Evolutionary conservation across 1,140 invertebrate genomes (phyloP).

Genomic region (Nymphalis io): DNA sequence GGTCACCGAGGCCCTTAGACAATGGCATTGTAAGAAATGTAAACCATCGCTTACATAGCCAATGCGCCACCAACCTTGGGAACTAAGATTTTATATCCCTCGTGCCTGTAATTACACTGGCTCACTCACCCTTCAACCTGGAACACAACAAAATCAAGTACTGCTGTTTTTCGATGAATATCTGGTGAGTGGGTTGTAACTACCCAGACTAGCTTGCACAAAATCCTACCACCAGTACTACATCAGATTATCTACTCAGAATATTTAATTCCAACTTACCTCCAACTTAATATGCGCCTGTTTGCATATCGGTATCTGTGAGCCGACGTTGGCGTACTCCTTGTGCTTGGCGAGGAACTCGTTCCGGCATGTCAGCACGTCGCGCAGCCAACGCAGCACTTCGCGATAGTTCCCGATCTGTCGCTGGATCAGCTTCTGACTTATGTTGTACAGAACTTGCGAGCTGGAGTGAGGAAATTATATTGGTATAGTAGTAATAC

Average conservation of each 20-base stretch:
- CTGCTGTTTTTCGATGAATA: no score
- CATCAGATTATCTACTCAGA: neutral
- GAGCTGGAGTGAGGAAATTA: slow-evolving; percentile 82
- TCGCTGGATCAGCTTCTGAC: slow-evolving; percentile 98
- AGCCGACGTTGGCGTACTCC: slow-evolving; percentile 96
- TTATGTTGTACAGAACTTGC: slow-evolving; percentile 98
- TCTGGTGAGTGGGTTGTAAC: no score
- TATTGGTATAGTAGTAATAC: no score
- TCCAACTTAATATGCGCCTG: slow-evolving; percentile 98
- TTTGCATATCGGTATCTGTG: slow-evolving; percentile 95
- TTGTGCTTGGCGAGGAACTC: slow-evolving; percentile 95
- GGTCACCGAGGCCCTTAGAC: no score
- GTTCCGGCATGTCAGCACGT: slow-evolving; percentile 96
- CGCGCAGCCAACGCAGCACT: slow-evolving; percentile 97
- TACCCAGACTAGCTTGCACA: no score
- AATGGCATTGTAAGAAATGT: no score
- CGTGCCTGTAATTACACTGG: no score
- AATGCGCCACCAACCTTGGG: no score
- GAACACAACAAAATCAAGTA: no score
- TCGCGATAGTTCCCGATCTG: slow-evolving; percentile 98
- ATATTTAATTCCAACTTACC: slow-evolving; percentile 74
- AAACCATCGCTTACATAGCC: no score
- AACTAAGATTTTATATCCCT: no score
- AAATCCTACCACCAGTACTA: neutral
- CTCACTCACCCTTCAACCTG: no score